A percentile compares a stretch with the other conserved stretches of the same genome.
Conservation (phyloP, 35 echinoderm and acorn worm genomes). For the Strongylocentrotus purpuratus region DNA sequence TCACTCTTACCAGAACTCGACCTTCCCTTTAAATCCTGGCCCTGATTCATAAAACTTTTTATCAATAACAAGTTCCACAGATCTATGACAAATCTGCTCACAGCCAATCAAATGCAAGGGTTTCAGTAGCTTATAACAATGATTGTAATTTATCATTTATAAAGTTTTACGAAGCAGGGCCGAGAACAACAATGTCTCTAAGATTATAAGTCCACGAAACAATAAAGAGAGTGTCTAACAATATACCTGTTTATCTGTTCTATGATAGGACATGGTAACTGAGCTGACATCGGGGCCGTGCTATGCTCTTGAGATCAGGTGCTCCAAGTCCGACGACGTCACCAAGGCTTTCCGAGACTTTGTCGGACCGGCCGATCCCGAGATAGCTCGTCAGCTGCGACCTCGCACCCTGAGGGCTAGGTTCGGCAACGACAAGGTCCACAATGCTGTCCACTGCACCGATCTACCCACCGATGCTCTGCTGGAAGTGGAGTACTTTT, state of each 20-base stretch:
- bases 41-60: no score
- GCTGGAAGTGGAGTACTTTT: constrained; percentile 84
- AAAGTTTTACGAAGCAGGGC: no score
- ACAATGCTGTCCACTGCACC: constrained; percentile 89
- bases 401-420: constrained; percentile 75
- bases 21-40: no score
- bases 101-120: no score
- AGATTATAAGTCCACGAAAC: no score
- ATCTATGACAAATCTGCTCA: no score
- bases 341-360: constrained; percentile 73
- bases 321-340: constrained; percentile 25
- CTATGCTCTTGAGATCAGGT: constrained; percentile 77
- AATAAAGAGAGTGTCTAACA: not conserved
- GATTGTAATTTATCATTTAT: no score
- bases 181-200: no score
- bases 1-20: no score
- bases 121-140: no score
- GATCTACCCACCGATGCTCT: constrained; percentile 81
- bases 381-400: constrained; percentile 83
- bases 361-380: constrained; percentile 87
- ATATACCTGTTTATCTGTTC: not conserved
- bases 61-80: no score
- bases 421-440: constrained; percentile 79
- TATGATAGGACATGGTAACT: constrained; percentile 84
- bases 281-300: constrained; percentile 76